Percentiles rank a stretch among this genome's conserved stretches.
These are phyloP conservation scores for Antigone vipio DNA, from an alignment of 2,113 vertebrate species.

Conservation along the genomic window DNA sequence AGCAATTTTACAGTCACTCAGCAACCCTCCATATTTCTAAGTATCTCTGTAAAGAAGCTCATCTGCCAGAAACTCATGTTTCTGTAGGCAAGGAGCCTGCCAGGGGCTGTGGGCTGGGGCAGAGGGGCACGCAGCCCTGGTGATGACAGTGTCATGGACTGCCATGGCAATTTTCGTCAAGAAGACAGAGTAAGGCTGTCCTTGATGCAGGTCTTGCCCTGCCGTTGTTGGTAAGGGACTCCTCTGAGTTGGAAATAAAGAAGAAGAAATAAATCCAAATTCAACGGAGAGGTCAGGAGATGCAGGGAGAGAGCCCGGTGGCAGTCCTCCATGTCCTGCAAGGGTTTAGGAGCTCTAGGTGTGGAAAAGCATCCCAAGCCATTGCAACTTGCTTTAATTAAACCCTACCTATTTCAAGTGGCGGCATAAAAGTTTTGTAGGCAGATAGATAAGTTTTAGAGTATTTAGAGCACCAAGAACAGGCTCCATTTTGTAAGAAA, in stretches of 20 bases:
- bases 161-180: not conserved
- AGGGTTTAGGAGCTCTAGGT: not conserved
- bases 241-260: not conserved
- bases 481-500: not conserved
- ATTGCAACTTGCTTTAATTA: not conserved
- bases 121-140: not conserved
- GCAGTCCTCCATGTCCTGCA: not conserved
- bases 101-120: not conserved
- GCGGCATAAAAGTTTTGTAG: not conserved
- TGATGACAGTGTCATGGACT: not conserved
- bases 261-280: not conserved
- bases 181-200: not conserved
- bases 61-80: not conserved
- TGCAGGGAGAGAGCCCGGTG: not conserved
- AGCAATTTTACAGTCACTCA: not conserved
- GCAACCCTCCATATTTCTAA: fast-evolving
- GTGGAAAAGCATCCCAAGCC: not conserved
- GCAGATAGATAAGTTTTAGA: not conserved
- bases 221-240: not conserved
- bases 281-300: not conserved
- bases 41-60: not conserved
- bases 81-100: not conserved
- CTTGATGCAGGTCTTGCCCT: not conserved
- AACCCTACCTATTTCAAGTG: not conserved
- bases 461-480: not conserved